Percentiles rank a stretch among this genome's conserved stretches.
Conservation (phyloP, 2,113 vertebrate genomes). For the Ovis aries region ARS-UI_Ramb_v3.0 NC_056058.1:8424001-8424500, state of each 20-base stretch:
- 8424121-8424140: background rate
- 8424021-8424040: background rate
- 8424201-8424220: background rate
- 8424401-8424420: background rate
- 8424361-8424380: background rate
- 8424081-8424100: background rate
- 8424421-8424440: too few species aligned
- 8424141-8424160: background rate
- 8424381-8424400: background rate
- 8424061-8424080: background rate
- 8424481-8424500: background rate
- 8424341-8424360: background rate
- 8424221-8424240: background rate
- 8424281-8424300: background rate
- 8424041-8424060: background rate
- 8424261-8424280: background rate
- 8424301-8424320: background rate
- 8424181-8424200: background rate
- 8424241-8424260: background rate
- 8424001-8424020: background rate
- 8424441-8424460: rapidly evolving
- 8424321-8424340: background rate
- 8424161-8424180: background rate
- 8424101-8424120: background rate
- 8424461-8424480: background rate